A percentile compares a stretch with the other conserved stretches of the same genome.
phyloP scores from a whole-genome alignment of 2,113 vertebrate species.

The Apodemus speciosus region DNA sequence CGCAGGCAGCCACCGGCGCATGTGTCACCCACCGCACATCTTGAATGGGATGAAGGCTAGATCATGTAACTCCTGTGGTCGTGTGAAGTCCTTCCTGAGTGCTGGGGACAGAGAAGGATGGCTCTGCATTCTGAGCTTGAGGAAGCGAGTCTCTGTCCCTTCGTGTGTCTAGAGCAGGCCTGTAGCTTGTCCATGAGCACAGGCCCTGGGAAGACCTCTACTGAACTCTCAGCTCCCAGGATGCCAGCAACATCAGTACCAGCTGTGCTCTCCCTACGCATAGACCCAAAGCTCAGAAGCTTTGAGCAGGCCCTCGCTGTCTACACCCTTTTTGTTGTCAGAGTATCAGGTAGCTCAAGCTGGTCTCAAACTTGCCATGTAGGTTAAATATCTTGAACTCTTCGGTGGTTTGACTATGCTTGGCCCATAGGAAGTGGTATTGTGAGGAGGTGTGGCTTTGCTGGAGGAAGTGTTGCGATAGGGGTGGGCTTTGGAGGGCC shows the following conservation, averaged over 20 bases:
- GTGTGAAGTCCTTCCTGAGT: not conserved
- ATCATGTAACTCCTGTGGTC: not conserved
- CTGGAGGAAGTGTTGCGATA: too few relatives aligned
- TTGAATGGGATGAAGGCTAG: not conserved
- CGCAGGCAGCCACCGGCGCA: not conserved
- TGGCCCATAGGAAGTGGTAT: too few relatives aligned
- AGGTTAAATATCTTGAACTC: not conserved
- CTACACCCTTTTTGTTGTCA: not conserved
- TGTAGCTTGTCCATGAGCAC: not conserved
- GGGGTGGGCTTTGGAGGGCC: too few relatives aligned
- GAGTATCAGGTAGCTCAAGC: not conserved
- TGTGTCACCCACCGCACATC: not conserved
- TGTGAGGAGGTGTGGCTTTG: too few relatives aligned
- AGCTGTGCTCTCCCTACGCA: not conserved
- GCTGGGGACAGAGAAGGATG: not conserved
- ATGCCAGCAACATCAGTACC: not conserved
- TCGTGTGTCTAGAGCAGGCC: not conserved
- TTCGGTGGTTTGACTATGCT: too few relatives aligned
- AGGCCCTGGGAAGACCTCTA: not conserved
- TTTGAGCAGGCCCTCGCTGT: too few relatives aligned
- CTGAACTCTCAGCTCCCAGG: not conserved
- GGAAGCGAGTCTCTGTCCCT: not conserved
- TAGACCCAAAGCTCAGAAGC: not conserved
- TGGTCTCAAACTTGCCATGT: not conserved
- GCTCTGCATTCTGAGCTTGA: conserved; percentile 8